phyloP scores from a whole-genome alignment of 2,113 vertebrate species.

The Ovibos moschatus region DNA sequence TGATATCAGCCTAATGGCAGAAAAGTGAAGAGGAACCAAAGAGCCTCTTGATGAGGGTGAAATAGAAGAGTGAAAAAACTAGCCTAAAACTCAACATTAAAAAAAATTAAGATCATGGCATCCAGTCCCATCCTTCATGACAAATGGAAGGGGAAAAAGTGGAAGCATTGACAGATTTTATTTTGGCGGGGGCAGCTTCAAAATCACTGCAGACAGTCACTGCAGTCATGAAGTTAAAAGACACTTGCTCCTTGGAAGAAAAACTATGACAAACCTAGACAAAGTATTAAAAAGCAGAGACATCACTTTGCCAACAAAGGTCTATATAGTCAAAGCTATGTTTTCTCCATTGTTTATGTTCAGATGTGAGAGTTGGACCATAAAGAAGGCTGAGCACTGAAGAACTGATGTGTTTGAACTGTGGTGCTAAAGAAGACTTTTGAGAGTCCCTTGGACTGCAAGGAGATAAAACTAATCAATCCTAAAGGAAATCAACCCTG shows the following conservation, averaged over 20 bases:
- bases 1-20: not conserved
- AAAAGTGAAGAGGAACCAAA: not conserved
- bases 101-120: not conserved
- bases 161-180: not conserved
- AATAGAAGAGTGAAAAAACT: not conserved
- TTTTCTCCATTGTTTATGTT: not conserved
- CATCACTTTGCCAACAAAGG: not conserved
- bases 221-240: not conserved
- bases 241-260: not conserved
- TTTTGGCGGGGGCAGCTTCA: not conserved
- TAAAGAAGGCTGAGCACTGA: not conserved
- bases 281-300: not conserved
- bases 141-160: not conserved
- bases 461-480: not conserved
- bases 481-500: not conserved
- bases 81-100: not conserved
- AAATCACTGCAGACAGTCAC: not conserved
- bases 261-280: not conserved
- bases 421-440: not conserved
- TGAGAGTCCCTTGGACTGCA: not conserved
- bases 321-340: not conserved
- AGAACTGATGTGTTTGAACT: not conserved
- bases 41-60: not conserved
- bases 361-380: not conserved
- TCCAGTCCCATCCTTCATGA: not conserved